phyloP scores from a whole-genome alignment of 2,888 invertebrate species.

The Diarsia rubi region DNA sequence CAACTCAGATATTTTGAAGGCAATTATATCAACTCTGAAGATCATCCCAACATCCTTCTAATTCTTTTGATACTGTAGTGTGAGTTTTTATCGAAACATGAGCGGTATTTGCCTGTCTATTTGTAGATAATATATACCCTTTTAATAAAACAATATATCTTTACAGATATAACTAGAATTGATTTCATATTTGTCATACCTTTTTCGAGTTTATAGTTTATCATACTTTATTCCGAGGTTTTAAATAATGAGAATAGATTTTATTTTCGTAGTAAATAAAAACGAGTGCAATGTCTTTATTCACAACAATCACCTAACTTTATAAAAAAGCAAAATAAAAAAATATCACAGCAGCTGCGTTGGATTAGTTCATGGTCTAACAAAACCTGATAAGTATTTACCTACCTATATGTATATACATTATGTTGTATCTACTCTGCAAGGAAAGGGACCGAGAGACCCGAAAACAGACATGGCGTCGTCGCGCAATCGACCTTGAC shows the following conservation, averaged over 20 bases:
- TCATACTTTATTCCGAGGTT: background rate
- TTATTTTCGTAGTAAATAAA: background rate
- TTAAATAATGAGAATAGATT: background rate
- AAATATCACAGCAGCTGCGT: background rate
- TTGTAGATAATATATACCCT: background rate
- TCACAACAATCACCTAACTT: background rate
- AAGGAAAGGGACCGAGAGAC: constrained; percentile 10
- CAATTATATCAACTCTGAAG: background rate
- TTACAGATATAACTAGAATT: background rate
- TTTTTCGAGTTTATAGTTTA: background rate
- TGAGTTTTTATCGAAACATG: background rate
- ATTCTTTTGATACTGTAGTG: background rate
- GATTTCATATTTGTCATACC: background rate
- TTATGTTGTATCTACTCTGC: constrained; percentile 2
- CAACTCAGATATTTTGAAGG: background rate
- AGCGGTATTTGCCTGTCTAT: background rate
- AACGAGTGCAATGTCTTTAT: background rate
- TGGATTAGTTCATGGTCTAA: background rate
- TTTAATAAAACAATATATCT: background rate
- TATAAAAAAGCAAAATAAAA: background rate
- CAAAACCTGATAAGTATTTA: constrained; percentile 1
- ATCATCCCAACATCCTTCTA: constrained; percentile 6
- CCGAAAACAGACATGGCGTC: constrained; percentile 51
- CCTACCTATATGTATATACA: background rate
- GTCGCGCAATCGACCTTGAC: constrained; percentile 51